Evolutionary conservation across 2,113 vertebrate species (phyloP).

Genomic region (Ascaphus truei): DNA sequence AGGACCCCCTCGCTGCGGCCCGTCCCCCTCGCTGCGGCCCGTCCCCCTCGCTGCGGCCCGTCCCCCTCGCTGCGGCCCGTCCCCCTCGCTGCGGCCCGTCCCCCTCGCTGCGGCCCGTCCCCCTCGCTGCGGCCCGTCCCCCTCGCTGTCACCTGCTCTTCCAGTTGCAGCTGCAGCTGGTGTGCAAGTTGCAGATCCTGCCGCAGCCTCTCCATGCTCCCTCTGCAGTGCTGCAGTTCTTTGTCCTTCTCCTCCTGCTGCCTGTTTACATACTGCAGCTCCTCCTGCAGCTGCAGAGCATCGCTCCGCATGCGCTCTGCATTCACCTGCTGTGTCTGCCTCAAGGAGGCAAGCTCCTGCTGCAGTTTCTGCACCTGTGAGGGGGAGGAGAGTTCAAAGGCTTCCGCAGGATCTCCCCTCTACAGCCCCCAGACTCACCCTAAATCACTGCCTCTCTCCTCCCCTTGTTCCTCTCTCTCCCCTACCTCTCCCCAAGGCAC

Average conservation of each 20-base stretch:
- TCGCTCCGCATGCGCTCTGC: conserved; percentile 47
- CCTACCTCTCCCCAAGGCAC: neutral
- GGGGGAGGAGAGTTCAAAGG: neutral
- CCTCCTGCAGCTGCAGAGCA: conserved; percentile 48
- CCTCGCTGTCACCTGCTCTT: conserved; percentile 61
- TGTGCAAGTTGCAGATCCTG: conserved; percentile 51
- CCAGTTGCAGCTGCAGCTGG: conserved; percentile 46
- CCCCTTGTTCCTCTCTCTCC: neutral
- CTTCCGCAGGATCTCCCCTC: too few species aligned
- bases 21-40: too few species aligned
- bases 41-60: too few species aligned
- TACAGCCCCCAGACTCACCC: too few species aligned
- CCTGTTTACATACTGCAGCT: conserved; percentile 51
- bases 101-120: too few species aligned
- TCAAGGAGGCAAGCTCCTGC: conserved; percentile 28
- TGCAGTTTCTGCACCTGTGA: conserved; percentile 19
- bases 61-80: too few species aligned
- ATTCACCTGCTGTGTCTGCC: conserved; percentile 45
- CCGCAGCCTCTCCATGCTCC: conserved; percentile 45
- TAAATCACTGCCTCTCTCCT: neutral
- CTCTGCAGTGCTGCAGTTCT: conserved; percentile 54
- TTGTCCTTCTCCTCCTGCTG: conserved; percentile 46
- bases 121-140: too few species aligned
- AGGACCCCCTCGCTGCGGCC: too few species aligned
- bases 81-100: too few species aligned